Conservation (phyloP, 2,113 vertebrate genomes). For the Microtus pennsylvanicus region DNA sequence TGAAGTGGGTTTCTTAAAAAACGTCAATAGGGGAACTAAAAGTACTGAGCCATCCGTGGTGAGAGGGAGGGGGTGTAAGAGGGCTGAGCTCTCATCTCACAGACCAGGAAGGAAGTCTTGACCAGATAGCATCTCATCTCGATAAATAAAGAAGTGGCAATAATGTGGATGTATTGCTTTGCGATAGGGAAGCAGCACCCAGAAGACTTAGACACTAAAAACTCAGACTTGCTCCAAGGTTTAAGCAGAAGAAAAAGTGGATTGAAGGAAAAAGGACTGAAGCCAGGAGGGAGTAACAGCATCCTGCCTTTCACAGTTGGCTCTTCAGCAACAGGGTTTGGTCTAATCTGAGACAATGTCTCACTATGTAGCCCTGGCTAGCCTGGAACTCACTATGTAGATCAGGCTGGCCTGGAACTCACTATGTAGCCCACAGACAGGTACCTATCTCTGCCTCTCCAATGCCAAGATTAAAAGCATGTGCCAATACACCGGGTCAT, state of each 20-base stretch:
- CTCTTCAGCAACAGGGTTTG: not conserved
- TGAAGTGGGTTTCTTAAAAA: conserved; percentile 38
- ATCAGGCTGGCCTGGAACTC: not conserved
- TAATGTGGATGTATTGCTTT: conserved; percentile 42
- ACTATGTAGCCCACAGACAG: not conserved
- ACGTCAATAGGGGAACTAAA: conserved; percentile 69
- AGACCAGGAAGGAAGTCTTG: conserved; percentile 73
- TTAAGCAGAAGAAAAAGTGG: not conserved
- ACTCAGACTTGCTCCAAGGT: not conserved
- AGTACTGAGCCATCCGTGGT: not conserved
- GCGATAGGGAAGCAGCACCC: conserved; percentile 45
- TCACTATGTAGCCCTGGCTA: not conserved
- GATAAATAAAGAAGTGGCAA: conserved; percentile 51
- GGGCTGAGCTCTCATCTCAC: not conserved
- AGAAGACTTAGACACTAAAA: conserved; percentile 18
- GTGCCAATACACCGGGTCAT: not conserved
- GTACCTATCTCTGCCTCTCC: not conserved
- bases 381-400: not conserved
- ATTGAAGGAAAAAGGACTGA: no score
- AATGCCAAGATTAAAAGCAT: not conserved
- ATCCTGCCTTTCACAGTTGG: not conserved
- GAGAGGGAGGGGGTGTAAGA: not conserved
- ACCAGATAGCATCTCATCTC: conserved; percentile 56
- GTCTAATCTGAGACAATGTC: not conserved
- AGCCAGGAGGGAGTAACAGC: not conserved